These are phyloP conservation scores for Nemapogon koenigi DNA, from an alignment of 2,888 invertebrate species.

Conservation along the genomic window DNA sequence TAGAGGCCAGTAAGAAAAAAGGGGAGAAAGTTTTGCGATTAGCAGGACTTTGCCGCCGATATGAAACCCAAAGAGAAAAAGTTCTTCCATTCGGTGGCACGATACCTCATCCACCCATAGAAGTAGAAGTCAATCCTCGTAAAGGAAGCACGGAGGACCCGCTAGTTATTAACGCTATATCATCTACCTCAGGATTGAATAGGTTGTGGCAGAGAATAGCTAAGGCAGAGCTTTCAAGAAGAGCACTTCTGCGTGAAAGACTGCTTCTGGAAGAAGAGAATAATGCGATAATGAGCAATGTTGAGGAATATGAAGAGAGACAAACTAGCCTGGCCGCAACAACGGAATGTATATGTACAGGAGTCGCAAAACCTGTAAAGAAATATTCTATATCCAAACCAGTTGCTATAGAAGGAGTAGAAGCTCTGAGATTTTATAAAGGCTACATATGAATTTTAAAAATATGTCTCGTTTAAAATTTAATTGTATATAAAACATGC, in stretches of 20 bases:
- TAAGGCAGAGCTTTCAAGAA: slow-evolving; percentile 41
- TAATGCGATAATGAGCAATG: slow-evolving; percentile 24
- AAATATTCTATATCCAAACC: slow-evolving; percentile 21
- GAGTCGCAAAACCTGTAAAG: slow-evolving; percentile 14
- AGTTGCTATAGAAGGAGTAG: slow-evolving; percentile 31
- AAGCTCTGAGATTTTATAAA: slow-evolving; percentile 6
- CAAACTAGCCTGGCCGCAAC: slow-evolving; percentile 20
- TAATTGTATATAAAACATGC: no score
- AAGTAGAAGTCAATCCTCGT: slow-evolving; percentile 15
- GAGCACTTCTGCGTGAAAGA: slow-evolving; percentile 44
- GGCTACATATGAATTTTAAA: no score
- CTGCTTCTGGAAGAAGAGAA: slow-evolving; percentile 39
- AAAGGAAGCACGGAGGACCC: slow-evolving; percentile 33
- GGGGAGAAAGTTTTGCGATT: slow-evolving; percentile 58
- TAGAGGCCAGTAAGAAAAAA: slow-evolving; percentile 42
- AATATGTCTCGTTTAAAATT: no score
- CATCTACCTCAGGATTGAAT: slow-evolving; percentile 37
- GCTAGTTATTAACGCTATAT: slow-evolving; percentile 34
- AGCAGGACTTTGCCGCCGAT: slow-evolving; percentile 59
- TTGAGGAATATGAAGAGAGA: slow-evolving; percentile 25
- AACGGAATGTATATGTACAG: slow-evolving; percentile 27
- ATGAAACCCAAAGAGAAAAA: slow-evolving; percentile 62
- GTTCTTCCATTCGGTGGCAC: slow-evolving; percentile 40
- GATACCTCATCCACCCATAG: slow-evolving; percentile 29
- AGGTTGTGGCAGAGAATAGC: slow-evolving; percentile 49